phyloP scores from a whole-genome alignment of 2,797 vertebrate genomes.

The Takifugu ocellatus region DNA sequence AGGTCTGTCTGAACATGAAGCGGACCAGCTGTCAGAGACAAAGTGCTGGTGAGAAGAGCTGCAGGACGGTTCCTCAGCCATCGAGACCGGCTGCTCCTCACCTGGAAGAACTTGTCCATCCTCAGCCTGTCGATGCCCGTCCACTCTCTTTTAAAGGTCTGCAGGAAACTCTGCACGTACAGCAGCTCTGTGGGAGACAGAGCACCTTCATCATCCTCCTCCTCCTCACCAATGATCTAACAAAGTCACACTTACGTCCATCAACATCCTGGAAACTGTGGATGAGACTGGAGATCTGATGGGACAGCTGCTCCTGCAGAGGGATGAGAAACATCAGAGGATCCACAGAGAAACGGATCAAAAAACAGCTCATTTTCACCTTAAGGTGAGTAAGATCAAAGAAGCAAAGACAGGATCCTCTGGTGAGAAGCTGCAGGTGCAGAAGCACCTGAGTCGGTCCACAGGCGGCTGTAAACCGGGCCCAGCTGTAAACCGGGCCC shows the following conservation, averaged over 20 bases:
- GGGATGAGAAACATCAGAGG: background rate
- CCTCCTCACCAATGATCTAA: background rate
- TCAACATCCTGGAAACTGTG: slow-evolving; percentile 77
- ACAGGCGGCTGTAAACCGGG: too few relatives aligned
- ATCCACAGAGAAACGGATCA: background rate
- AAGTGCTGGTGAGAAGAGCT: background rate
- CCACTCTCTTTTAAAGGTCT: slow-evolving; percentile 90
- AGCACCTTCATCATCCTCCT: background rate
- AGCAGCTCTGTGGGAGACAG: slow-evolving; percentile 63
- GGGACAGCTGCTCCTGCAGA: slow-evolving; percentile 84
- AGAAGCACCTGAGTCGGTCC: too few relatives aligned
- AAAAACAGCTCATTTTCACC: too few relatives aligned
- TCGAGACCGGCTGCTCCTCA: slow-evolving; percentile 41
- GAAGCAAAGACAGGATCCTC: too few relatives aligned
- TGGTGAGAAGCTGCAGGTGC: too few relatives aligned
- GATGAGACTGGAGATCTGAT: slow-evolving; percentile 81
- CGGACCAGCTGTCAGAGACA: slow-evolving; percentile 79
- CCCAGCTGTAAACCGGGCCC: too few relatives aligned
- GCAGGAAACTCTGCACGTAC: slow-evolving; percentile 85
- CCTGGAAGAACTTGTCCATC: slow-evolving; percentile 89
- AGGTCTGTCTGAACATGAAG: slow-evolving; percentile 83
- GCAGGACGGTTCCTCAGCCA: background rate
- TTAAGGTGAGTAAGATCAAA: too few relatives aligned
- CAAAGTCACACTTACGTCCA: slow-evolving; percentile 62
- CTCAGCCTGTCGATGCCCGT: slow-evolving; percentile 83